Evolutionary conservation across 2,797 vertebrate species (phyloP), one percentile per base, ranked within the genome.

Genomic region (Xerus rutilus): DNA sequence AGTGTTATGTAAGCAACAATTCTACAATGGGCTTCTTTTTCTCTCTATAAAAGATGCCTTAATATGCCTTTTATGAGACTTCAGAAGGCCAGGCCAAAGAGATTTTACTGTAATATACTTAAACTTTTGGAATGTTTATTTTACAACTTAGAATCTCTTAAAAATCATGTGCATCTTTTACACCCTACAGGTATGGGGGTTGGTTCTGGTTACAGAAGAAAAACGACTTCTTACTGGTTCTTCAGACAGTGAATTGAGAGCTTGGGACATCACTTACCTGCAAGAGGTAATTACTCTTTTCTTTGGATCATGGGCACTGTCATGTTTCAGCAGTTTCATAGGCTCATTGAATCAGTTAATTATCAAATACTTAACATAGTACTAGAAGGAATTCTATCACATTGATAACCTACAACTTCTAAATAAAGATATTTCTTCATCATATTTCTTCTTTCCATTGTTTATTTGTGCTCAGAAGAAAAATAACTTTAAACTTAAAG

Each of bases 201-300:
- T 99, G 98, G 98, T 98, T 82, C 98, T 99, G 97, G 91, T 99
- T 86, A 99, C 99, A 1, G 95, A 98, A 96, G 99, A 99, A 97
- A 99, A 97, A 67, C 98, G 99, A 86, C 98, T 99, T 96, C 94
- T 99, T 73, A 99, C 99, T 0, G 99, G 99, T 18, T 99, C 99
- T 3, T 99, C 99, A 3, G 99, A 99, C 99, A 99, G 99, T 88
- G 99, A 99, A 89, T 99, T 99, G 20, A 98, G 99, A 79, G 99
- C 98, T 67, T 99, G 99, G 99, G 99, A 99, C 97, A 98, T 99
- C 89, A 49, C 52, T 0, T 99, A 99, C 95, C 97, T 99, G 76
- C 96, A 99, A 81, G 99, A 99, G 99, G 99, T 99, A 98, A 99
- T 98, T 21, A 82, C 14, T 76, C n/a, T 81, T 47, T 9, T 78